Conservation (phyloP, 2,888 invertebrate genomes). For the Eilema griseolum region DNA sequence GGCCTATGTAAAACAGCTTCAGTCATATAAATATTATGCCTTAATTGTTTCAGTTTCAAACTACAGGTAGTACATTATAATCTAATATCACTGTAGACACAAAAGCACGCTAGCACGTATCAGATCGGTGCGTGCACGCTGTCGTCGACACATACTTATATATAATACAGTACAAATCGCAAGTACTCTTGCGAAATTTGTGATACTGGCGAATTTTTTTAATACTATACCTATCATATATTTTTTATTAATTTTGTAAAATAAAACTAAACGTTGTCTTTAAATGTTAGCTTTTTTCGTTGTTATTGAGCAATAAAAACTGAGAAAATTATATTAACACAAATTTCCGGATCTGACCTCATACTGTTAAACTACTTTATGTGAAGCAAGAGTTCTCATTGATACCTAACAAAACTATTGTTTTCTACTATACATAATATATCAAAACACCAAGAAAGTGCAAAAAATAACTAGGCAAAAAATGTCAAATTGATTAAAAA, state of each 20-base stretch:
- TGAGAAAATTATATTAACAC: neutral
- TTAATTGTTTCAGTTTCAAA: constrained; percentile 48
- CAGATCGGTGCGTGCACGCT: constrained; percentile 50
- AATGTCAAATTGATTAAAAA: neutral
- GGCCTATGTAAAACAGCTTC: constrained; percentile 47
- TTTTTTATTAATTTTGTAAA: neutral
- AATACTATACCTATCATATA: neutral
- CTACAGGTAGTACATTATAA: constrained; percentile 57
- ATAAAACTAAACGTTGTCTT: neutral
- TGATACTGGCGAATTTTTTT: neutral
- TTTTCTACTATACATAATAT: no score
- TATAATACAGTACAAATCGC: no score
- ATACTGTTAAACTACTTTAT: neutral
- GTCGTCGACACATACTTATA: constrained; percentile 21
- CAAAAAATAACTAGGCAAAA: neutral
- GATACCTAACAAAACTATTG: neutral
- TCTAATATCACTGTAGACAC: constrained; percentile 75
- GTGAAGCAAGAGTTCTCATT: neutral
- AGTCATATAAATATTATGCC: constrained; percentile 50
- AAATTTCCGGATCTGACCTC: neutral
- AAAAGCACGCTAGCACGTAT: constrained; percentile 68
- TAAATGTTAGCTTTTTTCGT: neutral
- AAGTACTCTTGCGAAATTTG: neutral
- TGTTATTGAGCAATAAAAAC: constrained; percentile 3
- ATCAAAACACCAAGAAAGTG: neutral